Evolutionary conservation across 2,113 vertebrate genomes (phyloP).

Genomic region (Notiomystis cincta): DNA sequence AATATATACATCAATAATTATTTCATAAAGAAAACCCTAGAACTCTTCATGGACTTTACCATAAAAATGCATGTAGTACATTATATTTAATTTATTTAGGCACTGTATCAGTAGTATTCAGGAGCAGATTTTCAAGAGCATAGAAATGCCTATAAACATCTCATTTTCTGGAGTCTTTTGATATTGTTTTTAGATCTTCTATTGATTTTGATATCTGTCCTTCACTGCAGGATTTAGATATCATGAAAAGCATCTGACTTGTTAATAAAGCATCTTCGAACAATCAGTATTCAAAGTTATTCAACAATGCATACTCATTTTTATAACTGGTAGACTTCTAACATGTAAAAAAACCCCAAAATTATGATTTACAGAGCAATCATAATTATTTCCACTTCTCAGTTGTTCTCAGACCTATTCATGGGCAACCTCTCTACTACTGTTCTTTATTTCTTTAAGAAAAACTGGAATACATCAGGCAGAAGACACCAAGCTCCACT

Average conservation of each 20-base stretch:
- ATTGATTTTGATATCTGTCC: not conserved
- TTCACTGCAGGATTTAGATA: not conserved
- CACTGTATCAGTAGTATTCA: not conserved
- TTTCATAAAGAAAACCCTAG: not conserved
- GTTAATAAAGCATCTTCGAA: not conserved
- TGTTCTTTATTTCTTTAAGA: not conserved
- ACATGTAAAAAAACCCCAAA: not conserved
- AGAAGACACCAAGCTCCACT: not conserved
- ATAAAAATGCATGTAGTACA: not conserved
- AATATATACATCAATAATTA: not conserved
- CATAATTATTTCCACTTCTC: not conserved
- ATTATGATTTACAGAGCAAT: not conserved
- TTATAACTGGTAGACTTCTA: not conserved
- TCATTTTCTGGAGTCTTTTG: not conserved
- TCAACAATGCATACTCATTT: not conserved
- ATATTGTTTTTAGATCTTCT: not conserved
- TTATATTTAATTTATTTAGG: not conserved
- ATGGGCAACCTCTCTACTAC: not conserved
- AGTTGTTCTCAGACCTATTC: not conserved
- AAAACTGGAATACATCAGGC: not conserved
- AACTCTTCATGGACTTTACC: not conserved
- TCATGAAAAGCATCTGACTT: not conserved
- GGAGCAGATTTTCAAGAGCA: not conserved
- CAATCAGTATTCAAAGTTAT: not conserved
- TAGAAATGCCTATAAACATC: not conserved